Evolutionary conservation across 2,113 vertebrate species (phyloP), one percentile per base, ranked within the genome.

Genomic region (Acrocephalus arundinaceus): DNA sequence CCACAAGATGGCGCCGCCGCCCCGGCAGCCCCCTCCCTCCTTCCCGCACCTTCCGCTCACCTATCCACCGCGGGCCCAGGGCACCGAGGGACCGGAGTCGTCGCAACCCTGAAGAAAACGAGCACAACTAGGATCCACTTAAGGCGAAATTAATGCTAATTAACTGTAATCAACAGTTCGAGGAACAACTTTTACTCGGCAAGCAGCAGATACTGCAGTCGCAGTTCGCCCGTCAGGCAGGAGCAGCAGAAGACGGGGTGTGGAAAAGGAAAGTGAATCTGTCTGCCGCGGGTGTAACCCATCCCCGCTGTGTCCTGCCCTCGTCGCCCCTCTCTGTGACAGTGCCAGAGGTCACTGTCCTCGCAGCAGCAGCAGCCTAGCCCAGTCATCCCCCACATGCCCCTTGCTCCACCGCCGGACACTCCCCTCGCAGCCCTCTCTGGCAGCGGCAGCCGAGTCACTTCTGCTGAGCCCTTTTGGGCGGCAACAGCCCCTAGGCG

Each of bases 1-100:
- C 95, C 94, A 94, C 94, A 90, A 96, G 95, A 92, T 96, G 94
- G 95, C 87, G 89, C 94, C 86, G 89, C 72, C 80, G 43, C 21
- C 48, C 68, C 52, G 27, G 30, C 75, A 23, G 31, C 71, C 35
- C 49, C 58, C 49, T 18, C 54, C 39, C 24, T 48, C 67, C 62
- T 39, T 16, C 22, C 58, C 39, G 43, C 59, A 17, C 10, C 15
- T 19, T 35, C 30, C 41, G 9, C 62, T 17, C 41, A 8, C 67
- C 11, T 58, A 5, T 43, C 43, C 65, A 6, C 37, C 39, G 13
- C 21, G 20, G n/a, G 5, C 48, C 22, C n/a, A 0, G 46, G 41
- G 19, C 57, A 17, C 84, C 17, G 19, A 15, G 13, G 9, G 2
- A 31, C 39, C 15, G 20, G 17, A 21, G 15, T 5, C 30, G 31